Base-by-base conservation (phyloP, 2,888 invertebrate genomes). In the Alsophila aescularia region DNA sequence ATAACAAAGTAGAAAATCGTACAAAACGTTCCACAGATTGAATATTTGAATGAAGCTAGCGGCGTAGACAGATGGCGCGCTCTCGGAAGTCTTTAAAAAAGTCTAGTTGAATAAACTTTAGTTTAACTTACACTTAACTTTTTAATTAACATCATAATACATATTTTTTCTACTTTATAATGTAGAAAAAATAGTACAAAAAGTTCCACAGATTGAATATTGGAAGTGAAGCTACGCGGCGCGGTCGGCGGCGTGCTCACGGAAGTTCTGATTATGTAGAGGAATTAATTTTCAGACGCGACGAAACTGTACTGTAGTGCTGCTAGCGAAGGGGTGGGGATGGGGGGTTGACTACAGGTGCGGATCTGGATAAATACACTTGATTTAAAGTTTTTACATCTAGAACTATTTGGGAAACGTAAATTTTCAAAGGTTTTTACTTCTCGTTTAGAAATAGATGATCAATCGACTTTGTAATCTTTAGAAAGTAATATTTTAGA, bases 231-330 rank as follows among this genome's bases (percentile, higher is more conserved):
- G 87, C 84, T 87, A 80, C 83, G 52, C 53, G 54, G 58, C 48
- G 64, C 43, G 69, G 67, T 70, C 62, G 73, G 70, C 68, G 66
- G 65, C 68, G 69, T 60, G 72, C 72, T 77, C 77, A 77, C 88
- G 88, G 87, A 91, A 89, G 78, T 90, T 87, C 79, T 90, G 90
- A 92, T 92, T 92, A 90, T 84, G 89, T 90, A 88, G 90, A 90
- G 88, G 88, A 92, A 90, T 92, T 92, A 92, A 92, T 92, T 91
- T 89, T 84, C 88, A 85, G 87, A 77, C 86, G 87, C 90, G 87
- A 87, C 87, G 86, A 88, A 87, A 87, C 89, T 85, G 81, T 75
- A 77, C 79, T 79, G 83, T 80, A 79, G 81, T 79, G 77, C 66
- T 68, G 70, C 64, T 64, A 67, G 70, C 49, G 66, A 59, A 50